A percentile compares a stretch with the other conserved stretches of the same genome.
These are phyloP conservation scores for Sericinus montela DNA, from an alignment of 2,888 invertebrate species.

Conservation along the genomic window DNA sequence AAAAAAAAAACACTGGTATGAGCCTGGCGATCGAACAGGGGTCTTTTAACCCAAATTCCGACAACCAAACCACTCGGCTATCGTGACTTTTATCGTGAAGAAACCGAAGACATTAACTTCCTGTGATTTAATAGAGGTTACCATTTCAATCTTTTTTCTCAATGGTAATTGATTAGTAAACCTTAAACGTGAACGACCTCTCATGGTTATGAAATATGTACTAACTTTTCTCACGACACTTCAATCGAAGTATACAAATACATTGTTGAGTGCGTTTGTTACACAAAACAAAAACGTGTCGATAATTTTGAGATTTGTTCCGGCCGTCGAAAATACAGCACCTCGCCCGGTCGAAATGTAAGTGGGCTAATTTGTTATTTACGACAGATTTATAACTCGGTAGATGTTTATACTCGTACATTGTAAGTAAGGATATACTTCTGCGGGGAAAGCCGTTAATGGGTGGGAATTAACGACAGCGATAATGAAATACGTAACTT, in stretches of 20 bases:
- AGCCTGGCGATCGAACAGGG: too few relatives aligned
- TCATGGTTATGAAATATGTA: conserved; percentile 35
- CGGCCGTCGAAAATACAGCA: conserved; percentile 26
- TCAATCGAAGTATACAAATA: conserved; percentile 40
- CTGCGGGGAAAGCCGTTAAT: conserved; percentile 50
- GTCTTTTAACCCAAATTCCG: too few relatives aligned
- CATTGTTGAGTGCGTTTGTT: conserved; percentile 37
- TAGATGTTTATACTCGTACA: conserved; percentile 33
- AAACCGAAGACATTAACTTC: too few relatives aligned
- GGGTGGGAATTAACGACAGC: conserved; percentile 34
- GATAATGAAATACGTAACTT: conserved; percentile 35
- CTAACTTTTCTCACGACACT: conserved; percentile 51
- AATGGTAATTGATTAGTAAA: conserved; percentile 6
- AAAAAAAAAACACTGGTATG: too few relatives aligned
- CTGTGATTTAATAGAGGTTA: too few relatives aligned
- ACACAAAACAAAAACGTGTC: conserved; percentile 45
- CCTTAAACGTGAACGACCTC: background rate
- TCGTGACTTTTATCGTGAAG: too few relatives aligned
- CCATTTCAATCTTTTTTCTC: too few relatives aligned
- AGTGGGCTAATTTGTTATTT: conserved; percentile 50
- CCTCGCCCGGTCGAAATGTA: conserved; percentile 28
- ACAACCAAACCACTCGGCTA: too few relatives aligned
- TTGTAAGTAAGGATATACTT: conserved; percentile 33
- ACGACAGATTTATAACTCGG: conserved; percentile 57
- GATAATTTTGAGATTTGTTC: conserved; percentile 37